These are phyloP conservation scores for Sebastes hubbsi DNA, from an alignment of 2,797 vertebrate species.

Conservation along the genomic window DNA sequence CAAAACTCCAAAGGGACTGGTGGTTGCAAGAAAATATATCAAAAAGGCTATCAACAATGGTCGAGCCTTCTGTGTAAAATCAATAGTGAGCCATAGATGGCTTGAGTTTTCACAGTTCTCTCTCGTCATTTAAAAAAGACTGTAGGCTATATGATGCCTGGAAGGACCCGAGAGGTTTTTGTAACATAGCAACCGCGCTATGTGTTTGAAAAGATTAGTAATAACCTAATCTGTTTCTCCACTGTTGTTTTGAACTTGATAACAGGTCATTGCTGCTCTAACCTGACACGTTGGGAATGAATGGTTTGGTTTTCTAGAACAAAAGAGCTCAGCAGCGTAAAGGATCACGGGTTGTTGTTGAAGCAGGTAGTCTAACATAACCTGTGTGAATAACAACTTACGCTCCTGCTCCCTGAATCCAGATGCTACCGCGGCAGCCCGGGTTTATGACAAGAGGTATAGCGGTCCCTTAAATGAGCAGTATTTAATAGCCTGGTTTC, in stretches of 20 bases:
- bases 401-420: conserved; percentile 60
- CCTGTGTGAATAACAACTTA: conserved; percentile 91
- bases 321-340: conserved; percentile 43
- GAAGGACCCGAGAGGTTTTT: conserved; percentile 86
- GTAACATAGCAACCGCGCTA: conserved; percentile 90
- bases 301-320: conserved; percentile 44
- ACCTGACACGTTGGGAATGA: conserved; percentile 33
- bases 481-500: conserved; percentile 87
- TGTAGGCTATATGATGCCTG: conserved; percentile 86
- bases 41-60: conserved; percentile 98
- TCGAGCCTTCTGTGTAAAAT: conserved; percentile 98
- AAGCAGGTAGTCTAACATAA: conserved; percentile 92
- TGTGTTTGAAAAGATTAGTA: conserved; percentile 93
- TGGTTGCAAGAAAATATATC: conserved; percentile 98
- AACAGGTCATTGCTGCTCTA: conserved; percentile 32
- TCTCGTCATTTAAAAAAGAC: conserved; percentile 99
- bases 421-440: conserved; percentile 58
- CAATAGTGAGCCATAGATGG: conserved; percentile 99
- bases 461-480: conserved; percentile 84
- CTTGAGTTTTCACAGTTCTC: conserved; percentile 99
- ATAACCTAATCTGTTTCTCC: conserved; percentile 88
- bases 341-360: conserved; percentile 49
- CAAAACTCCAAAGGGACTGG: conserved; percentile 92
- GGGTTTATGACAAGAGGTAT: conserved; percentile 70
- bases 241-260: conserved; percentile 68